Conservation (phyloP, 2,797 vertebrate species). For the Alfaro cultratus region DNA sequence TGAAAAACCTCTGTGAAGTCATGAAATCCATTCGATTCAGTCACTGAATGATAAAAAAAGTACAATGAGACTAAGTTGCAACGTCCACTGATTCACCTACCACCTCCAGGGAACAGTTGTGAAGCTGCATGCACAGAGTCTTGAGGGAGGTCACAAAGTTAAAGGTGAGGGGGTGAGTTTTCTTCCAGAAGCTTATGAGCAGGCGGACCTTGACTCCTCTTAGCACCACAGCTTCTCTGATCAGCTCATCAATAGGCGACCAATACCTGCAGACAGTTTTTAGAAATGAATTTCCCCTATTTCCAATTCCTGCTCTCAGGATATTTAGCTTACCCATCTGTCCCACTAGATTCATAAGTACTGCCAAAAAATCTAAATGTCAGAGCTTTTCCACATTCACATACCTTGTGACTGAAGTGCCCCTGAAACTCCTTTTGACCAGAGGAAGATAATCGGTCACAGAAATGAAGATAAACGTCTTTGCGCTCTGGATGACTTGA, state of each 20-base stretch:
- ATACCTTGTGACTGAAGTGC: conserved; percentile 75
- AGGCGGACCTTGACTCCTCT: conserved; percentile 89
- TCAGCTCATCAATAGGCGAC: conserved; percentile 89
- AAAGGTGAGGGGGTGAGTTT: conserved; percentile 91
- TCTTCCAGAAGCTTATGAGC: conserved; percentile 90
- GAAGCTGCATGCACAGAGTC: conserved; percentile 88
- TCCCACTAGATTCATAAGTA: background rate
- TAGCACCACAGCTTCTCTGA: conserved; percentile 89
- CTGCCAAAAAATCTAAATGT: background rate
- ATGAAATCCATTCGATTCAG: background rate
- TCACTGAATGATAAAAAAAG: background rate
- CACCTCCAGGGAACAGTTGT: conserved; percentile 91
- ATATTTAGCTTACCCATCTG: background rate
- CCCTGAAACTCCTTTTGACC: conserved; percentile 82
- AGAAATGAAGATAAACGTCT: conserved; percentile 88
- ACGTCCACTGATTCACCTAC: conserved; percentile 73
- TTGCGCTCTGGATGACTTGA: conserved; percentile 88
- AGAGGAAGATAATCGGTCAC: conserved; percentile 92
- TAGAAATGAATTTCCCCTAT: background rate
- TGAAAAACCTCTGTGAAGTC: conserved; percentile 86
- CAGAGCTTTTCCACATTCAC: background rate
- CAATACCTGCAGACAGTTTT: conserved; percentile 83
- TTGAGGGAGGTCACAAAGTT: conserved; percentile 92
- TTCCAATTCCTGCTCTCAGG: background rate
- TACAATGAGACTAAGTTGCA: background rate